These are phyloP conservation scores for Boloria selene DNA, from an alignment of 2,888 invertebrate genomes.

Conservation along the genomic window DNA sequence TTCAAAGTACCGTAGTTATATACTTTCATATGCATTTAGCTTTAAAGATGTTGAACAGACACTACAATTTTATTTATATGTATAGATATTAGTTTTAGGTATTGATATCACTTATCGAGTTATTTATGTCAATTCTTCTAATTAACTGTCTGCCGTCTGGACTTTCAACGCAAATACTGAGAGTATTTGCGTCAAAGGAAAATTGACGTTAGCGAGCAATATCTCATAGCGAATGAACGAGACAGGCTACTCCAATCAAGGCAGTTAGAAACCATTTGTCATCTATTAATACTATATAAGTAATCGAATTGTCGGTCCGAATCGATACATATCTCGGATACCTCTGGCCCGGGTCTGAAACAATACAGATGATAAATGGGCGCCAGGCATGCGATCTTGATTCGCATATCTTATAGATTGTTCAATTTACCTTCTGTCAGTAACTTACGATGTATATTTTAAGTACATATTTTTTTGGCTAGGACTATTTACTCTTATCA, in stretches of 20 bases:
- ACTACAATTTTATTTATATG: too few relatives aligned
- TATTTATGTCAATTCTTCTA: too few relatives aligned
- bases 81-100: too few relatives aligned
- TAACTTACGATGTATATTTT: conserved; percentile 28
- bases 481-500: too few relatives aligned
- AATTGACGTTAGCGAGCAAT: background rate
- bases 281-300: conserved; percentile 32
- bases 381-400: conserved; percentile 44
- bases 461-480: too few relatives aligned
- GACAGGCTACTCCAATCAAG: conserved; percentile 5
- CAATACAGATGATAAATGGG: conserved; percentile 39
- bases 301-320: conserved; percentile 28
- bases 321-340: conserved; percentile 45
- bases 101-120: too few relatives aligned
- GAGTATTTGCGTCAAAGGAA: too few relatives aligned
- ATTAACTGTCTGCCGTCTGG: too few relatives aligned
- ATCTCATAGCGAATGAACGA: conserved; percentile 1
- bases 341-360: conserved; percentile 40
- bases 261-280: conserved; percentile 25
- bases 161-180: too few relatives aligned
- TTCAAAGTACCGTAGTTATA: too few relatives aligned
- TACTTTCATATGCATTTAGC: too few relatives aligned
- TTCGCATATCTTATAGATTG: conserved; percentile 32
- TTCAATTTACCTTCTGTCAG: conserved; percentile 1
- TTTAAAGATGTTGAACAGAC: too few relatives aligned